Conservation (phyloP, 2,113 vertebrate species). For the Trogon surrucura region DNA sequence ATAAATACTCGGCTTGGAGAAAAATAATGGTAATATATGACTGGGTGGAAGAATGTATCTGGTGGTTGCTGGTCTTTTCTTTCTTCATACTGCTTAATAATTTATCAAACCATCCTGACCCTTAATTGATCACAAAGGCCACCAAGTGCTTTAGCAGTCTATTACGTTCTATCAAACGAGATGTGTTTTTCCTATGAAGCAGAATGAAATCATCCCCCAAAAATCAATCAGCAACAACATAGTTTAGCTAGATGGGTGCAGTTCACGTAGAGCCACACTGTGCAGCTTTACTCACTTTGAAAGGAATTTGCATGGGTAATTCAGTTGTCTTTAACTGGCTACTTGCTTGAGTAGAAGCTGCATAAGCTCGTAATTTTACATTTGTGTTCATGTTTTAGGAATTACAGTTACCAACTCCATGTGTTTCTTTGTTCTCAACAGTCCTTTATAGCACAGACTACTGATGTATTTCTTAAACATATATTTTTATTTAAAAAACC, state of each 20-base stretch:
- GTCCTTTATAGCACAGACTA: not conserved
- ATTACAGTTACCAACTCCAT: not conserved
- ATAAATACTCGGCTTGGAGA: not conserved
- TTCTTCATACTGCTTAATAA: conserved; percentile 48
- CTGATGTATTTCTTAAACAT: not conserved
- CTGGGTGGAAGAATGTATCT: not conserved
- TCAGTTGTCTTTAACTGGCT: not conserved
- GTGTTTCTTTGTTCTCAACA: not conserved
- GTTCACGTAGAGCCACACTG: not conserved
- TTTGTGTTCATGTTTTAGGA: not conserved
- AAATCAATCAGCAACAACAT: not conserved
- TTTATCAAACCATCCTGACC: conserved; percentile 53
- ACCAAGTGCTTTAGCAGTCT: conserved; percentile 55
- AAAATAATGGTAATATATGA: not conserved
- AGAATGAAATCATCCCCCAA: not conserved
- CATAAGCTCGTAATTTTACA: not conserved
- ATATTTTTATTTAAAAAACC: not conserved
- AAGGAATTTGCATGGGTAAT: not conserved
- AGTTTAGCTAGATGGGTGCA: not conserved
- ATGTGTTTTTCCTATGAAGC: conserved; percentile 45
- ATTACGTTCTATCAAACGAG: conserved; percentile 2
- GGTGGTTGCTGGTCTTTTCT: not conserved
- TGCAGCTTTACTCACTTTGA: not conserved
- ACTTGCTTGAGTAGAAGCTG: not conserved
- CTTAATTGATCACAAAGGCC: conserved; percentile 58